Conservation (phyloP, 2,797 vertebrate species). For the Lophotriccus pileatus region DNA sequence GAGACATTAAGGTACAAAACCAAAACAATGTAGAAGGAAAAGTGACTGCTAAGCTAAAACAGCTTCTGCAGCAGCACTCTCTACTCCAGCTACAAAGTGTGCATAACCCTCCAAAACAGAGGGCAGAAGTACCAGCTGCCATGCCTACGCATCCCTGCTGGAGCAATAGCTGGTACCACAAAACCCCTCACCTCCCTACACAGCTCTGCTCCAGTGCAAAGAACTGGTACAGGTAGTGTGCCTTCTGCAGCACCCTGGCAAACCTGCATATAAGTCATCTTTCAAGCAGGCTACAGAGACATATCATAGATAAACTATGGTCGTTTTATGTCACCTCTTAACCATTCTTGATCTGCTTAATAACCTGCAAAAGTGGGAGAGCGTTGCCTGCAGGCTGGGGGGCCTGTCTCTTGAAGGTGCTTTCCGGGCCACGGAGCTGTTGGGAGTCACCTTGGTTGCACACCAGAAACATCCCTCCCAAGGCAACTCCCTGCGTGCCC, state of each 20-base stretch:
- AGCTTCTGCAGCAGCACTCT: neutral
- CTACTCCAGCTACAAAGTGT: neutral
- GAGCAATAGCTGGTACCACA: neutral
- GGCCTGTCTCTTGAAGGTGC: neutral
- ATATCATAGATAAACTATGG: neutral
- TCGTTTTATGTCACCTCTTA: neutral
- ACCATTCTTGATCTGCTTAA: neutral
- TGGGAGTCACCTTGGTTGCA: neutral
- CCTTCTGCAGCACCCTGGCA: neutral
- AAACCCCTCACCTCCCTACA: neutral
- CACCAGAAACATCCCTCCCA: neutral
- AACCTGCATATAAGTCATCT: rapidly evolving
- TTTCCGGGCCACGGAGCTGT: neutral
- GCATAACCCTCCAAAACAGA: rapidly evolving
- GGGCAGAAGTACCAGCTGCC: rapidly evolving
- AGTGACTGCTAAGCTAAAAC: constrained; percentile 7
- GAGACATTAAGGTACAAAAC: constrained; percentile 12
- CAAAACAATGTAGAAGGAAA: neutral
- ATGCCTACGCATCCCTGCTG: rapidly evolving
- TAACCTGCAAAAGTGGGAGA: neutral
- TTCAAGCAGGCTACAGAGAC: neutral
- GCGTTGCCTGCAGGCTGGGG: neutral
- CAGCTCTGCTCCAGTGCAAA: neutral
- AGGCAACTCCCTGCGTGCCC: neutral
- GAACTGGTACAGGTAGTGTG: rapidly evolving